Base-by-base conservation (phyloP, 2,888 invertebrate genomes). In the Panopea generosa region DNA sequence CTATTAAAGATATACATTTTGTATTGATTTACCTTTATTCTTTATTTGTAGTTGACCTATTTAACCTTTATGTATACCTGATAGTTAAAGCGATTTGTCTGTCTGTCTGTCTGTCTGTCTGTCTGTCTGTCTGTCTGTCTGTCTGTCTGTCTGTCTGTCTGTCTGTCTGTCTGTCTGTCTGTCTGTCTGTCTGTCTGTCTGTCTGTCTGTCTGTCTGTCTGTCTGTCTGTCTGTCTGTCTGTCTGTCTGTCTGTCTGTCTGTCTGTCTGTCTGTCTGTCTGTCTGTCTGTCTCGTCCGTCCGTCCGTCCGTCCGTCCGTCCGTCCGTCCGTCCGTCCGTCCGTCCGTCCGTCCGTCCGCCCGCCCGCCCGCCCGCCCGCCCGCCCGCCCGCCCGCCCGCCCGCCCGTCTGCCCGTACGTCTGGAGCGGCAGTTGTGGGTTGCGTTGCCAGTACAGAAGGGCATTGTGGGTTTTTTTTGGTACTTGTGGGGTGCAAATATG, bases 81-180 rank as follows among this genome's bases (percentile, higher is more conserved):
- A n/a, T n/a, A n/a, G n/a, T n/a, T n/a, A n/a, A n/a, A n/a, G n/a
- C n/a, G n/a, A n/a, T n/a, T n/a, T n/a, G n/a, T n/a, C n/a, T n/a
- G n/a, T n/a, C n/a, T n/a, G 33, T 43, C 29, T 47, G n/a, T 43
- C 60, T 27, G 16, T 47, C 47, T 60, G 43, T 60, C 60, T 60
- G 38, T 47, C 40, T 60, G 38, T 60, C 26, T 60, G 38, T 60
- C 22, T 60, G 26, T 60, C 47, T 47, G 16, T 60, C 27, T 60
- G 38, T 60, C 40, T 60, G 38, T 47, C 60, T 60, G 22, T 60
- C 24, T 60, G 22, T 60, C 60, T 60, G 43, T 60, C 60, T 60
- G 22, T 60, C 47, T 60, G 22, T 60, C 60, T 60, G 22, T 47
- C 60, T 60, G 22, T 60, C 45, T 60, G 22, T 60, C 27, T 27